A percentile compares a stretch with the other conserved stretches of the same genome.
These are phyloP conservation scores for Daubentonia madagascariensis DNA, from an alignment of 2,113 vertebrate species.

Conservation along the genomic window DNA sequence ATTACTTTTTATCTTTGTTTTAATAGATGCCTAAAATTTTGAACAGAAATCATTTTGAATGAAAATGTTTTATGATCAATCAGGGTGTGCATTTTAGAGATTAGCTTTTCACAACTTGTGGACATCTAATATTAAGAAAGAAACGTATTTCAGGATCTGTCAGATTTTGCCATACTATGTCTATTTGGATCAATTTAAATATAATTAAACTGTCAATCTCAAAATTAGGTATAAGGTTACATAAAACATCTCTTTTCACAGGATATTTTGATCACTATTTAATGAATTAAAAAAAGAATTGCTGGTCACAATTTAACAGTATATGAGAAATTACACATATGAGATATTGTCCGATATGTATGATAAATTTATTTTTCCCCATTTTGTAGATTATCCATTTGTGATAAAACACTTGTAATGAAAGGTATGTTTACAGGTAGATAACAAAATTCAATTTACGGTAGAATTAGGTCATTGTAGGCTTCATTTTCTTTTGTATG, in stretches of 20 bases:
- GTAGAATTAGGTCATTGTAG: neutral
- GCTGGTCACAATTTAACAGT: neutral
- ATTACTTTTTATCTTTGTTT: conserved; percentile 15
- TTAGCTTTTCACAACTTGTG: conserved; percentile 14
- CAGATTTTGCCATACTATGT: neutral
- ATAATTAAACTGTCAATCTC: neutral
- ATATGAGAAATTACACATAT: neutral
- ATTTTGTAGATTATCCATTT: conserved; percentile 16
- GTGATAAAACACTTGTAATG: neutral
- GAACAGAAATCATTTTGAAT: neutral
- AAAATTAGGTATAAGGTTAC: conserved; percentile 34
- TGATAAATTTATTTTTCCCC: neutral
- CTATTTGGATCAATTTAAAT: conserved; percentile 30
- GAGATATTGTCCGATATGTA: neutral
- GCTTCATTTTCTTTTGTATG: conserved; percentile 7
- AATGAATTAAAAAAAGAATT: neutral
- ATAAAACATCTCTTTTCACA: neutral
- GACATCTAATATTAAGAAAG: conserved; percentile 9
- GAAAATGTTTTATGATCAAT: neutral
- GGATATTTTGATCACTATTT: neutral
- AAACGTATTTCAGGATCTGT: neutral
- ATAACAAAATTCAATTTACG: neutral
- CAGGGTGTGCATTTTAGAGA: neutral
- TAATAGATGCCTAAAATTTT: neutral
- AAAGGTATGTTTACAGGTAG: neutral